Conservation (phyloP, 1,140 invertebrate species). For the Diorhabda carinulata region DNA sequence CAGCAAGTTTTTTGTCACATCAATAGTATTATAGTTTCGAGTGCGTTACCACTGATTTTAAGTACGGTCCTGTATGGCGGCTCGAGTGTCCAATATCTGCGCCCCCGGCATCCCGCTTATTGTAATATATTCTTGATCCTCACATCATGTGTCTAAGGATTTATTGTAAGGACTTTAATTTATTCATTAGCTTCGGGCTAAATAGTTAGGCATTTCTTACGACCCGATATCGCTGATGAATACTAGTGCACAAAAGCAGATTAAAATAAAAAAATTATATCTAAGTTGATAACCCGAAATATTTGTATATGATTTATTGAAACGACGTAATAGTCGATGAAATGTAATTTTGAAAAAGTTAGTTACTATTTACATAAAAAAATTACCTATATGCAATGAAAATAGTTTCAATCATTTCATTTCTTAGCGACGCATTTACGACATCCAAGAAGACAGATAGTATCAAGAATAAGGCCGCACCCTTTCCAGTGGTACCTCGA, state of each 20-base stretch:
- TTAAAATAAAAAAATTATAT: too few species aligned
- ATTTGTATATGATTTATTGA: too few species aligned
- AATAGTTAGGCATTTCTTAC: conserved; percentile 39
- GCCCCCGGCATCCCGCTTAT: conserved; percentile 33
- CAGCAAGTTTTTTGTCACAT: too few species aligned
- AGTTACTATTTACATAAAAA: too few species aligned
- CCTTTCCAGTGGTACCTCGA: not conserved
- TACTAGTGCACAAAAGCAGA: too few species aligned
- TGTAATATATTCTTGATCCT: conserved; percentile 41
- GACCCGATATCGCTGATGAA: conserved; percentile 26
- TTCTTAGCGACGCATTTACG: not conserved
- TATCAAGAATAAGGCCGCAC: conserved; percentile 1
- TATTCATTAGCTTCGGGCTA: conserved; percentile 39
- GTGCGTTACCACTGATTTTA: not conserved
- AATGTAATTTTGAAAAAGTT: too few species aligned
- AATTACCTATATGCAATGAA: too few species aligned
- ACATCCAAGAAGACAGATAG: not conserved
- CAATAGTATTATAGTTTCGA: too few species aligned
- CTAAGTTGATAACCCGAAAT: too few species aligned
- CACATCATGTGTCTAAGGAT: conserved; percentile 36
- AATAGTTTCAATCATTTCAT: not conserved
- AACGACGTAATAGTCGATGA: too few species aligned
- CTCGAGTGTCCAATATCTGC: conserved; percentile 13
- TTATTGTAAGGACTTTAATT: conserved; percentile 46
- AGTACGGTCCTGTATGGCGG: conserved; percentile 1